Conservation (phyloP, 2,888 invertebrate genomes). For the Leptothorax acervorum region DNA sequence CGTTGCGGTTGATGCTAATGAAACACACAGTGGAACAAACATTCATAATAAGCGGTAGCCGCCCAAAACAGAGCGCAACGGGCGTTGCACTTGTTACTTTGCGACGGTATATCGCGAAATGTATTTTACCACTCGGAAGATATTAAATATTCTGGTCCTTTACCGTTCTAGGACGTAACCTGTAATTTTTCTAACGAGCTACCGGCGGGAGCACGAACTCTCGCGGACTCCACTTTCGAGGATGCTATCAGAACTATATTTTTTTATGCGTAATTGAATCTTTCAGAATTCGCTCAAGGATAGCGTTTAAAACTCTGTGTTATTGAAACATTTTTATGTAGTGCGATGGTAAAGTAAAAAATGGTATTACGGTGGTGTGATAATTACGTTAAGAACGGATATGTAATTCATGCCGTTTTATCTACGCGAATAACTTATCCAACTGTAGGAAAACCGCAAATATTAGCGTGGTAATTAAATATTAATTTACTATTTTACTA, state of each 20-base stretch:
- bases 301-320: slow-evolving; percentile 10
- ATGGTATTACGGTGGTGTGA: neutral
- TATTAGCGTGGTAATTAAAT: neutral
- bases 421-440: neutral
- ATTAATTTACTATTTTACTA: slow-evolving; percentile 8
- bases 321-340: slow-evolving; percentile 24
- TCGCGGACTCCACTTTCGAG: slow-evolving; percentile 13
- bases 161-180: slow-evolving; percentile 4
- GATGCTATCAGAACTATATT: neutral
- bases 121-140: slow-evolving; percentile 38
- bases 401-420: neutral
- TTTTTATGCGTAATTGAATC: slow-evolving; percentile 27
- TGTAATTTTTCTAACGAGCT: slow-evolving; percentile 46
- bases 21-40: slow-evolving; percentile 47
- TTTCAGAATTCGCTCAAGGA: slow-evolving; percentile 15
- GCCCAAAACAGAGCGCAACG: slow-evolving; percentile 40
- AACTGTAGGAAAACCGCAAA: neutral
- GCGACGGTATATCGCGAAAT: slow-evolving; percentile 39
- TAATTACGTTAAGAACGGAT: neutral
- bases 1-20: slow-evolving; percentile 55
- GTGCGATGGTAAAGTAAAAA: neutral
- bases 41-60: slow-evolving; percentile 45
- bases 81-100: slow-evolving; percentile 35
- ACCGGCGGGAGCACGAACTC: slow-evolving; percentile 1
- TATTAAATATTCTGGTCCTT: slow-evolving; percentile 45